Evolutionary conservation across 2,888 invertebrate species (phyloP).

Genomic region (Rhodophaea formosa): DNA sequence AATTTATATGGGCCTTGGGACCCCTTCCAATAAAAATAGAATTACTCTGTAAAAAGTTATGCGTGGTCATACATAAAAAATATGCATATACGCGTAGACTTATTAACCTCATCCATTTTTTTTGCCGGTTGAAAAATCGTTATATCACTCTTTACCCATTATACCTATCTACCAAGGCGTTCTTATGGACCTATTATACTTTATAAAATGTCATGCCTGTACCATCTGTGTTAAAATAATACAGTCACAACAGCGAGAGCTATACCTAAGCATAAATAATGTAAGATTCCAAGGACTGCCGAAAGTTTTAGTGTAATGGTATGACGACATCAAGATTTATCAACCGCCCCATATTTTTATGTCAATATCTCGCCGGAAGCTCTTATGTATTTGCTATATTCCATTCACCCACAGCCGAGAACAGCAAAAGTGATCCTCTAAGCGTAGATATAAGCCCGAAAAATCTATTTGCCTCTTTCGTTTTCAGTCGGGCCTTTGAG

Average conservation of each 20-base stretch:
- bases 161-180: too few relatives aligned
- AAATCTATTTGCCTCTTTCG: conserved; percentile 8
- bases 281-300: not conserved
- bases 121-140: too few relatives aligned
- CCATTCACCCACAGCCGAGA: not conserved
- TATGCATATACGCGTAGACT: too few relatives aligned
- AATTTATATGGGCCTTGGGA: too few relatives aligned
- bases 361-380: not conserved
- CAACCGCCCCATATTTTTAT: conserved; percentile 3
- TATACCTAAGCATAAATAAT: too few relatives aligned
- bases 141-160: too few relatives aligned
- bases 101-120: too few relatives aligned
- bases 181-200: not conserved
- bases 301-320: not conserved
- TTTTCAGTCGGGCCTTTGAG: not conserved
- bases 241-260: too few relatives aligned
- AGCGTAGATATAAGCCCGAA: conserved; percentile 8
- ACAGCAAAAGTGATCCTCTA: conserved; percentile 10
- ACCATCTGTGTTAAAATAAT: too few relatives aligned
- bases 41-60: too few relatives aligned
- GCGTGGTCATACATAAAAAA: too few relatives aligned
- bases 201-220: not conserved
- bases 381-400: not conserved
- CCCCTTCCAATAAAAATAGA: too few relatives aligned
- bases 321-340: not conserved